Percentiles rank a stretch among this genome's conserved stretches.
phyloP scores from a whole-genome alignment of 2,888 invertebrate species.

The Ectropis crepuscularia region DNA sequence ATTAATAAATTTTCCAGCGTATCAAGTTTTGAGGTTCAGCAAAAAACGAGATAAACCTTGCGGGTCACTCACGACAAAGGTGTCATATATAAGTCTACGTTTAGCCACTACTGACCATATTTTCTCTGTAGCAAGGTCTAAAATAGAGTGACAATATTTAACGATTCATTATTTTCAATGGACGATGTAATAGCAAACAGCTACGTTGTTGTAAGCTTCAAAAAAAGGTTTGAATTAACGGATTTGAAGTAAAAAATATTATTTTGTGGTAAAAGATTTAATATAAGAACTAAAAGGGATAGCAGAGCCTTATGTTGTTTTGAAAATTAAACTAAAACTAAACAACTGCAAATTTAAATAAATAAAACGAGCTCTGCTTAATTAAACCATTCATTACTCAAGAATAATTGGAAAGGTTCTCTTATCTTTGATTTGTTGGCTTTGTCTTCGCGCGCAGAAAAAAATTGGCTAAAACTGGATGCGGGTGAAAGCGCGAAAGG shows the following conservation, averaged over 20 bases:
- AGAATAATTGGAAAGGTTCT: too few relatives aligned
- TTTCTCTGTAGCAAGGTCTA: neutral
- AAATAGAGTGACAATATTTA: slow-evolving; percentile 10
- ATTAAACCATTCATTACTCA: too few relatives aligned
- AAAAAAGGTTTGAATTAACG: slow-evolving; percentile 27
- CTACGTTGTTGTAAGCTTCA: slow-evolving; percentile 20
- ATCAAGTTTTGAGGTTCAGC: slow-evolving; percentile 46
- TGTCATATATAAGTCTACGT: slow-evolving; percentile 14
- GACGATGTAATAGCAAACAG: slow-evolving; percentile 12
- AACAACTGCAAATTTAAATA: too few relatives aligned
- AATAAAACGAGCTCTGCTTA: too few relatives aligned
- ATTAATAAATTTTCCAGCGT: slow-evolving; percentile 24
- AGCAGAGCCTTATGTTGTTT: neutral
- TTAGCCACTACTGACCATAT: slow-evolving; percentile 14
- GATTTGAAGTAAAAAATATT: slow-evolving; percentile 26
- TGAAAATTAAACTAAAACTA: too few relatives aligned
- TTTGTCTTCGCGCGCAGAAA: too few relatives aligned
- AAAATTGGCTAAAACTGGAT: too few relatives aligned
- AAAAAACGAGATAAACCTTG: slow-evolving; percentile 51
- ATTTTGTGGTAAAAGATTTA: too few relatives aligned
- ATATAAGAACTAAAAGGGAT: neutral
- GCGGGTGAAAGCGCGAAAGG: too few relatives aligned
- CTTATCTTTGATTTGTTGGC: too few relatives aligned
- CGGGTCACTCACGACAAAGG: slow-evolving; percentile 46
- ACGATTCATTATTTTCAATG: slow-evolving; percentile 34